Conservation (phyloP, 2,888 invertebrate species). For the Leucoma salicis region DNA sequence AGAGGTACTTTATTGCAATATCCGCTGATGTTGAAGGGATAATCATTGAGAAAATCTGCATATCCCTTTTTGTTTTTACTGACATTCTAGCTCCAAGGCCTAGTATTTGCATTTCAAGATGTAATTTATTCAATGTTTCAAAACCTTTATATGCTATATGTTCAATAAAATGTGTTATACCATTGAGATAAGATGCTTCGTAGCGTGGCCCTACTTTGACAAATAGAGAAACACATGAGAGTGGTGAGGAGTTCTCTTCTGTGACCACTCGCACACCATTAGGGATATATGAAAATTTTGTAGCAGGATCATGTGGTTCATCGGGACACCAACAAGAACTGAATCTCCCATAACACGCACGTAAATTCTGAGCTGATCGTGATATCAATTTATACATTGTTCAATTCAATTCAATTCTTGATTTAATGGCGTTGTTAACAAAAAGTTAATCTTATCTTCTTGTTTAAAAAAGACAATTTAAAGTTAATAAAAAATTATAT, state of each 20-base stretch:
- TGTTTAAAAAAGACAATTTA: too few species aligned
- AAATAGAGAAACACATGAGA: conserved; percentile 49
- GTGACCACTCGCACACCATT: conserved; percentile 60
- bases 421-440: too few species aligned
- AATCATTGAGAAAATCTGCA: conserved; percentile 48
- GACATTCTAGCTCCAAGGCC: conserved; percentile 40
- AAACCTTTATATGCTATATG: conserved; percentile 62
- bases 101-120: conserved; percentile 34
- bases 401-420: too few species aligned
- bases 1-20: conserved; percentile 36
- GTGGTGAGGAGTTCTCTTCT: conserved; percentile 38
- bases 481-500: background rate
- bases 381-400: conserved; percentile 18
- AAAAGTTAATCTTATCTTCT: too few species aligned
- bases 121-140: conserved; percentile 21
- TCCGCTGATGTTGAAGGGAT: conserved; percentile 29
- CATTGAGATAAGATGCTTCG: conserved; percentile 53
- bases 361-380: background rate
- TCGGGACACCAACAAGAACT: background rate
- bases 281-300: conserved; percentile 30
- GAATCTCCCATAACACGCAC: background rate
- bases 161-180: conserved; percentile 63
- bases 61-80: conserved; percentile 52
- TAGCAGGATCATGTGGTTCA: conserved; percentile 11
- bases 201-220: conserved; percentile 57